These are phyloP conservation scores for Hippocampus kuda DNA, from an alignment of 2,797 vertebrate species.

Conservation along the genomic window DNA sequence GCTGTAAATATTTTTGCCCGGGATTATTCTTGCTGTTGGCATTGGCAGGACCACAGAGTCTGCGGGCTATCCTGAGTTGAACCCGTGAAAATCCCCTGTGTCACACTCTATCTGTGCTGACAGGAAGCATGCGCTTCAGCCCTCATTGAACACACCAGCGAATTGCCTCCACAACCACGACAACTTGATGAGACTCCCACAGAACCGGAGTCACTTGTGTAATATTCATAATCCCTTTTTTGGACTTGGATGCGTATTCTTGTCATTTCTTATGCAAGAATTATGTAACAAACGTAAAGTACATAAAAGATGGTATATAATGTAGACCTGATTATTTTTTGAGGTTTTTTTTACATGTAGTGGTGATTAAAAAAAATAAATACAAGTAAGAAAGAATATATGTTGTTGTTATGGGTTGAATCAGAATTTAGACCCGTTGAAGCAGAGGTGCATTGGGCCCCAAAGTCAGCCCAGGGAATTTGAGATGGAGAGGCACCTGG, in stretches of 20 bases:
- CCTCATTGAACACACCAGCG: conserved; percentile 53
- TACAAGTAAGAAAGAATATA: no score
- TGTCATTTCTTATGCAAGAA: neutral
- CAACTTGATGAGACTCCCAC: neutral
- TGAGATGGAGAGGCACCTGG: no score
- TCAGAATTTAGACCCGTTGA: no score
- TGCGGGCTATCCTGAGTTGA: conserved; percentile 62
- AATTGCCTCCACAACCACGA: conserved; percentile 12
- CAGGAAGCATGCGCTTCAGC: conserved; percentile 57
- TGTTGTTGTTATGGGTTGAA: no score
- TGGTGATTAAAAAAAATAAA: no score
- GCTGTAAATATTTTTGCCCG: conserved; percentile 47
- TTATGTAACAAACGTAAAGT: neutral
- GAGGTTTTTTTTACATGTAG: no score
- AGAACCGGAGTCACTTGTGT: neutral
- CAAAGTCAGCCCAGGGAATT: no score
- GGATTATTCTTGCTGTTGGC: conserved; percentile 32
- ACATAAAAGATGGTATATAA: no score
- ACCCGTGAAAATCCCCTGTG: conserved; percentile 55
- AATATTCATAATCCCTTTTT: neutral
- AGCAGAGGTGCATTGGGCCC: no score
- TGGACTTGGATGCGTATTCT: neutral
- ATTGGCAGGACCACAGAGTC: conserved; percentile 29
- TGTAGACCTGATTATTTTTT: no score
- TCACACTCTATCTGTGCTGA: conserved; percentile 64